Base-by-base conservation (phyloP, 2,797 vertebrate genomes). In the Myioborus melanocephalus region DNA sequence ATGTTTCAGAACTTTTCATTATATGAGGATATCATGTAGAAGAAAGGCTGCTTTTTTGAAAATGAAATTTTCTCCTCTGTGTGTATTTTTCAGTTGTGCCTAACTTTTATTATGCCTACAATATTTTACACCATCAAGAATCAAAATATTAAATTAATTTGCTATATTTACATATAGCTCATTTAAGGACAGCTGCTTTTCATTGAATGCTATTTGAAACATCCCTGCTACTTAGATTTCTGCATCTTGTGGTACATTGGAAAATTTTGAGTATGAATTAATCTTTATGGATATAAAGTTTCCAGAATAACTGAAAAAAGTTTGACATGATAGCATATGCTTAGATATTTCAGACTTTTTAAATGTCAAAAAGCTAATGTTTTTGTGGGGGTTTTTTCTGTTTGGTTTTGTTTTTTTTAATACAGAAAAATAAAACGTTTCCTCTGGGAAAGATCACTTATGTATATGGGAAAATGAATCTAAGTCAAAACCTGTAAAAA, bases 1-100 rank as follows among this genome's bases (percentile, higher is more conserved):
- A 78, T 78, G 72, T 90, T 95, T 86, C 49, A 90, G 80, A 95
- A 93, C 57, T 94, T 95, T 88, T 75, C 28, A 83, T 83, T 94
- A 64, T 81, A 46, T 66, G 19, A 77, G 23, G 43, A 43, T 85
- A 73, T 76, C 4, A 66, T 70, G 14, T 66, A 87, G 85, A 70
- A 88, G 87, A 89, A 93, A 91, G 10, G n/a, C 79, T 80, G 32
- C 23, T 12, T 87, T 79, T 84, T 52, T 49, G 10, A 9, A 59
- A 94, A 63, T 10, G 34, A 30, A 44, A 37, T 57, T 78, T 72
- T n/a, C 34, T 22, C 9, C 12, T 90, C 68, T 47, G 22, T 86
- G 22, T 66, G 23, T 90, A 30, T 93, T 91, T 94, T 88, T 95
- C 65, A 53, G 24, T 93, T 93, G 28, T 78, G 57, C 49, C 26